Base-by-base conservation (phyloP, 2,888 invertebrate genomes). In the Acrocyrtus sp. region DNA sequence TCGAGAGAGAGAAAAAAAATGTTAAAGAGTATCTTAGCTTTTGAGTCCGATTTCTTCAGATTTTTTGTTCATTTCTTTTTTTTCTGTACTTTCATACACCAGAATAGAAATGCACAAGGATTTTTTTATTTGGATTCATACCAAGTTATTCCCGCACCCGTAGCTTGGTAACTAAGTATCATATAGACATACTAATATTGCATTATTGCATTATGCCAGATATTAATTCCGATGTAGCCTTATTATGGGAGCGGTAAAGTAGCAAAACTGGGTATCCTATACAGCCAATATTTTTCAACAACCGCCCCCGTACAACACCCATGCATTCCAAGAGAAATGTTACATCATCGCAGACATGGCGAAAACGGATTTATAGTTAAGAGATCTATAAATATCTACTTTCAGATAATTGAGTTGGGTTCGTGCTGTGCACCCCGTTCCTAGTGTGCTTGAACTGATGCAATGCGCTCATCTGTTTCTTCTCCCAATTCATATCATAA, bases 321-420 rank as follows among this genome's bases (percentile, higher is more conserved):
- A 26, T 6, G 8, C n/a, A 51, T 47, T 34, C 27, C 27, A 29
- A n/a, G 10, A 43, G 47, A 27, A 41, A 27, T 50, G 8, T 50
- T 50, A 22, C 50, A 50, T 45, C 22, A 5, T 6, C 15, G 15
- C 3, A 57, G 45, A 47, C 45, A 60, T 47, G 68, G 51, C 54
- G 68, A 5, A 34, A 34, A 68, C 47, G 48, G 61, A 68, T 68
- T 68, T 68, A 68, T 39, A 61, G 45, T 26, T 34, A 22, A 29
- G n/a, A 26, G 27, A 61, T 54, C 61, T 68, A 68, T 68, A 61
- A 68, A 68, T 61, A 68, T 54, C 43, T 47, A 47, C 17, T 47
- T 21, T 47, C 19, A n/a, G 12, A 34, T 34, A 34, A 34, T 34
- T 34, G 34, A 5, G 12, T 12, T 34, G 6, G 34, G 34, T n/a